Conservation (phyloP, 2,797 vertebrate species). For the Fistularia commersonii region DNA sequence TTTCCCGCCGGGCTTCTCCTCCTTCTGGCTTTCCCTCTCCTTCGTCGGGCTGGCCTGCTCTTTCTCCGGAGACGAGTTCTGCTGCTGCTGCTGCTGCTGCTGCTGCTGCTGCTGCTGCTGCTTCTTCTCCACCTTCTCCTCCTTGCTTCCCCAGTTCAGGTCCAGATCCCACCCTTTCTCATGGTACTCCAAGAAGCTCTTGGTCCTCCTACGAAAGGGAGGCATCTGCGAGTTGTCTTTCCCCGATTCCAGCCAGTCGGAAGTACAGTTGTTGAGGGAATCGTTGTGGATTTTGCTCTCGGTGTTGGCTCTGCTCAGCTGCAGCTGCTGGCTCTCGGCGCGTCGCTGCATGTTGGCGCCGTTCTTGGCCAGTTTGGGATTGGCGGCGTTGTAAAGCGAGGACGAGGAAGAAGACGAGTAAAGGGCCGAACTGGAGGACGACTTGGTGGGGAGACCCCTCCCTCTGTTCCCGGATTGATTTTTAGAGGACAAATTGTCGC, state of each 20-base stretch:
- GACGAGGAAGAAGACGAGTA: constrained; percentile 85
- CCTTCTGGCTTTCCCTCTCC: constrained; percentile 69
- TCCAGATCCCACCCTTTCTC: constrained; percentile 69
- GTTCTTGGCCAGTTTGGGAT: constrained; percentile 95
- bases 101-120: too few relatives aligned
- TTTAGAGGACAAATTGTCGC: constrained; percentile 70
- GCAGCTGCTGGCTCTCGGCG: constrained; percentile 88
- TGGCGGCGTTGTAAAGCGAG: constrained; percentile 74
- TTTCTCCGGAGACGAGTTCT: constrained; percentile 59
- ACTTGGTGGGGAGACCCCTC: constrained; percentile 74
- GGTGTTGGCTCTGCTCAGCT: constrained; percentile 84
- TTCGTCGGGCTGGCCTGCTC: constrained; percentile 65
- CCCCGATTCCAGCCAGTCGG: constrained; percentile 85
- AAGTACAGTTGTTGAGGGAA: constrained; percentile 74
- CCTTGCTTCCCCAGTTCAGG: constrained; percentile 59
- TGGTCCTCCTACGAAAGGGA: constrained; percentile 81
- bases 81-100: too few relatives aligned
- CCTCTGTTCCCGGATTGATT: constrained; percentile 59
- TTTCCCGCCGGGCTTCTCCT: constrained; percentile 60
- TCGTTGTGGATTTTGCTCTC: constrained; percentile 72
- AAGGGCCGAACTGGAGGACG: constrained; percentile 79
- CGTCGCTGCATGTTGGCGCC: constrained; percentile 96
- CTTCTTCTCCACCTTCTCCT: constrained; percentile 57
- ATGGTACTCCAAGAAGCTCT: constrained; percentile 93
- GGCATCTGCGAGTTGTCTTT: constrained; percentile 84